Percentiles rank a stretch among this genome's conserved stretches.
phyloP scores from a whole-genome alignment of 2,113 vertebrate species.

The Pollachius pollachius region DNA sequence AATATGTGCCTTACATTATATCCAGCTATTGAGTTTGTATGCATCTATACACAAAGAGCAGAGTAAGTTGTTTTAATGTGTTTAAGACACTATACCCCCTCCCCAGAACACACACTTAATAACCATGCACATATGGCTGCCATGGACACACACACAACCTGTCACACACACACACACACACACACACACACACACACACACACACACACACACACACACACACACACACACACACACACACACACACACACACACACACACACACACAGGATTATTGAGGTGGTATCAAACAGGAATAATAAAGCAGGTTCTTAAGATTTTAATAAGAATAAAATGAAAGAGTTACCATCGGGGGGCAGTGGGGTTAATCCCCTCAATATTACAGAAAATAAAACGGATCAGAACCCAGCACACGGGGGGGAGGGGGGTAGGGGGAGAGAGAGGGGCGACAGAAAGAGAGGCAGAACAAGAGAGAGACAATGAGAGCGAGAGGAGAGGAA shows the following conservation, averaged over 20 bases:
- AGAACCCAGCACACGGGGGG: slow-evolving; percentile 21
- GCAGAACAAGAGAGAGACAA: slow-evolving; percentile 19
- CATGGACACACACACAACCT: slow-evolving; percentile 4
- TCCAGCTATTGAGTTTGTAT: background rate
- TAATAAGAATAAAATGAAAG: slow-evolving; percentile 99
- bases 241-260: slow-evolving; percentile 11
- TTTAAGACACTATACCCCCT: slow-evolving; percentile 14
- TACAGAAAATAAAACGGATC: slow-evolving; percentile 86
- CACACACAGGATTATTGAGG: slow-evolving; percentile 85
- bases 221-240: slow-evolving; percentile 16
- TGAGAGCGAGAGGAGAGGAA: slow-evolving; percentile 5
- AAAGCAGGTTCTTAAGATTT: slow-evolving; percentile 86
- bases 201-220: slow-evolving; percentile 36
- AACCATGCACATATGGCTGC: background rate
- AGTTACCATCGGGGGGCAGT: slow-evolving; percentile 90
- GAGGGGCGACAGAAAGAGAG: slow-evolving; percentile 26
- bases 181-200: slow-evolving; percentile 42
- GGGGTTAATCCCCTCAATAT: slow-evolving; percentile 99
- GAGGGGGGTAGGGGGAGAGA: slow-evolving; percentile 52
- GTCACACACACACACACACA: slow-evolving; percentile 29
- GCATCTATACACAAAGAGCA: slow-evolving; percentile 27
- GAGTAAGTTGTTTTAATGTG: slow-evolving; percentile 41
- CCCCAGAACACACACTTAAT: background rate
- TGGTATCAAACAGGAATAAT: slow-evolving; percentile 92
- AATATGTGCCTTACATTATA: too few relatives aligned